A percentile compares a stretch with the other conserved stretches of the same genome.
These are phyloP conservation scores for Cavia aperea DNA, from an alignment of 2,113 vertebrate species.

Conservation along the genomic window DNA sequence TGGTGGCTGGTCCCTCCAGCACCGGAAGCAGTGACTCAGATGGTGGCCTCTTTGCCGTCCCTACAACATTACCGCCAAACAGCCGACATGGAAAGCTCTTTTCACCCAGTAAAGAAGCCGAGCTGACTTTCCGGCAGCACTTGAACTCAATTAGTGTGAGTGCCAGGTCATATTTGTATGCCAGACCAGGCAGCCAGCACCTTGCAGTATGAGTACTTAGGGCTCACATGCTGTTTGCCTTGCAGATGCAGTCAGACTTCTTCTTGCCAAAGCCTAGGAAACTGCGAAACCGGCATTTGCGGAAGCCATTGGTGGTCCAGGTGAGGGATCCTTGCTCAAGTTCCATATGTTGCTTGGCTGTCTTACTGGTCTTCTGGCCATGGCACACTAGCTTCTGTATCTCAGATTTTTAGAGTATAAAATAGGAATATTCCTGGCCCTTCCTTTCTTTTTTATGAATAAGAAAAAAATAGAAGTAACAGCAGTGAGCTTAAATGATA, in stretches of 20 bases:
- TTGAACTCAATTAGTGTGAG: slow-evolving; percentile 96
- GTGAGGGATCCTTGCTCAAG: slow-evolving; percentile 72
- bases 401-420: neutral
- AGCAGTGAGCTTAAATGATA: neutral
- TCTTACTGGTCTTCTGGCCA: neutral
- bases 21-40: slow-evolving; percentile 80
- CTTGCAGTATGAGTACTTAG: neutral
- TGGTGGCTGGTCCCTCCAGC: slow-evolving; percentile 79
- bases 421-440: neutral
- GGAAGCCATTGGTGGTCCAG: slow-evolving; percentile 96
- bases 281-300: slow-evolving; percentile 86
- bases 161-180: neutral
- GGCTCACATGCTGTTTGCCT: neutral
- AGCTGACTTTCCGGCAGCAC: slow-evolving; percentile 91
- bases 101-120: slow-evolving; percentile 92
- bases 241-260: slow-evolving; percentile 89
- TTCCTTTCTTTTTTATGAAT: neutral
- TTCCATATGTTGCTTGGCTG: rapidly evolving
- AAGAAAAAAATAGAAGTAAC: neutral
- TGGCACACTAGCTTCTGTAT: neutral
- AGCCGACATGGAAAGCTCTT: slow-evolving; percentile 92
- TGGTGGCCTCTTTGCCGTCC: slow-evolving; percentile 90
- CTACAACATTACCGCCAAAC: slow-evolving; percentile 94
- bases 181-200: rapidly evolving
- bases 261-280: slow-evolving; percentile 92